Base-by-base conservation (phyloP, 2,888 invertebrate species). In the Andrena trimmerana region DNA sequence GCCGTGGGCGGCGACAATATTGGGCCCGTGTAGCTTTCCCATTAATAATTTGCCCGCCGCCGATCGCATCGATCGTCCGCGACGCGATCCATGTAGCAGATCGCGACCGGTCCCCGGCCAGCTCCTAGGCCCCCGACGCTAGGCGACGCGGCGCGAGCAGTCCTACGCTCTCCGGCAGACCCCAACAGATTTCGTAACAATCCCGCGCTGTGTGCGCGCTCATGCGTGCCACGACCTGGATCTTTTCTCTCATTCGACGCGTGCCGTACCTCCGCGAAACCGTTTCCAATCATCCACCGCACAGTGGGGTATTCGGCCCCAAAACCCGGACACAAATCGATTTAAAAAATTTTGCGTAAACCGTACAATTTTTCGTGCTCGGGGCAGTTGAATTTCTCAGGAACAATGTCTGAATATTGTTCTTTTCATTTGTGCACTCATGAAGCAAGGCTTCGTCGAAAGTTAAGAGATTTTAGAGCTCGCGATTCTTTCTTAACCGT, bases 141-240 rank as follows among this genome's bases (percentile, higher is more conserved):
- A 42, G 42, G 42, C 42, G 42, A 42, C 42, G 42, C 42, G 16
- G 42, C 42, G 33, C 63, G 75, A 70, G 24, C 69, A 79, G 84
- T 84, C 85, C 88, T 88, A 88, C 89, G 84, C 88, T 86, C 83
- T 85, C 83, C 75, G 84, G 80, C 89, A 87, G 87, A 16, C 88
- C 86, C 81, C 82, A 83, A 90, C 90, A 90, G 86, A 89, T 93
- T 93, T 93, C 93, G 93, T 92, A 93, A 93, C 90, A 91, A 92
- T 92, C 90, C 91, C 87, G 90, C 88, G 89, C 89, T 89, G 89
- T 88, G 91, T 90, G 92, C 89, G 90, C 92, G 87, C 91, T 93
- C 93, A 93, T 93, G 93, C 93, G 92, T 93, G 86, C 90, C 90
- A 89, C 93, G 93, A 93, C 93, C 92, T 93, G 91, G 86, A 93